These are phyloP conservation scores for Triplophysa yarkandensis DNA, from an alignment of 2,797 vertebrate genomes.

Conservation along the genomic window DNA sequence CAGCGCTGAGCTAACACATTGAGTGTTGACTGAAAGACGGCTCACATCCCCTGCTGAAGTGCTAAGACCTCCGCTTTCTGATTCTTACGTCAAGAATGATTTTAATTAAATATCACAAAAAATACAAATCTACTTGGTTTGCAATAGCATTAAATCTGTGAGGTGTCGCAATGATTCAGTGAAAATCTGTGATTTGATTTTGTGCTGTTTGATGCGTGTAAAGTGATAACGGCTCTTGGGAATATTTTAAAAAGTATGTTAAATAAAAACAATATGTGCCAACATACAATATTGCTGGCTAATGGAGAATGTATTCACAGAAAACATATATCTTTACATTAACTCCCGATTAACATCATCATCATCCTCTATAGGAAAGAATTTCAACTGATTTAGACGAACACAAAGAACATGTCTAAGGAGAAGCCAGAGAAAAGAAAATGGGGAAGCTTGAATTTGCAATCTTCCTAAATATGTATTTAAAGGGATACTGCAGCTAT, in stretches of 20 bases:
- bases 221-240: background rate
- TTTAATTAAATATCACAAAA: too few relatives aligned
- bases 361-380: background rate
- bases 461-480: background rate
- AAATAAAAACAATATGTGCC: slow-evolving; percentile 4
- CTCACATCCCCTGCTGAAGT: too few relatives aligned
- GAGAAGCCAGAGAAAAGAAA: background rate
- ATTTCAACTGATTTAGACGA: background rate
- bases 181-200: background rate
- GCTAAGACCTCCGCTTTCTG: too few relatives aligned
- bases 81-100: too few relatives aligned
- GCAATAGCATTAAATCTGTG: too few relatives aligned
- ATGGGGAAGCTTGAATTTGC: background rate
- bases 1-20: slow-evolving; percentile 69
- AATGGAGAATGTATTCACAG: slow-evolving; percentile 6
- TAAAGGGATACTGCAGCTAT: too few relatives aligned
- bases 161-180: too few relatives aligned
- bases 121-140: too few relatives aligned
- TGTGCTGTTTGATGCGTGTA: background rate
- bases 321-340: background rate
- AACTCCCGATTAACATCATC: background rate
- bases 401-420: background rate
- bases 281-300: slow-evolving; percentile 6
- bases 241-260: background rate
- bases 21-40: too few relatives aligned